phyloP scores from a whole-genome alignment of 2,113 vertebrate species.

The Lates calcarifer region DNA sequence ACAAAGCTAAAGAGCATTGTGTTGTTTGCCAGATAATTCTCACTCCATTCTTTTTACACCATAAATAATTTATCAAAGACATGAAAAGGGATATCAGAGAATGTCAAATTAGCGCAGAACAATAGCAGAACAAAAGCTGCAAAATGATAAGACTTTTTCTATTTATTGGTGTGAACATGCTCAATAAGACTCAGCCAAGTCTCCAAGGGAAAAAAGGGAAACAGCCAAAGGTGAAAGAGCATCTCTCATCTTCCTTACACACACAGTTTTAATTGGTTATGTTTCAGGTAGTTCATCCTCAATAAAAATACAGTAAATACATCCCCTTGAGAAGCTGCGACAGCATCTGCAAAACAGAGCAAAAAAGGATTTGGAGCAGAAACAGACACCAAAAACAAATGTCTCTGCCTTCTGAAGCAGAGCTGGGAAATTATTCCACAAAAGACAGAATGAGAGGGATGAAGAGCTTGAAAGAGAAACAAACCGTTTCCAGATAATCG shows the following conservation, averaged over 20 bases:
- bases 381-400: slow-evolving; percentile 64
- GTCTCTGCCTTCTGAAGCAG: slow-evolving; percentile 39
- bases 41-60: slow-evolving; percentile 27
- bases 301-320: slow-evolving; percentile 49
- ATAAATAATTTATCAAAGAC: slow-evolving; percentile 57
- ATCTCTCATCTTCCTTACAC: slow-evolving; percentile 36
- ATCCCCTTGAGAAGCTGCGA: slow-evolving; percentile 30
- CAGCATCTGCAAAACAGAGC: slow-evolving; percentile 50
- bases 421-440: slow-evolving; percentile 55
- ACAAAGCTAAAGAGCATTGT: slow-evolving; percentile 42
- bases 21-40: slow-evolving; percentile 39
- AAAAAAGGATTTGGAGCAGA: slow-evolving; percentile 59
- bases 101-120: slow-evolving; percentile 50
- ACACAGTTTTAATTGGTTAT: slow-evolving; percentile 69
- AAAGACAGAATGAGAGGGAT: slow-evolving; percentile 42
- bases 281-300: slow-evolving; percentile 56
- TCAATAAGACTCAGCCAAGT: slow-evolving; percentile 20
- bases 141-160: slow-evolving; percentile 36
- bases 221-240: slow-evolving; percentile 51
- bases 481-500: slow-evolving; percentile 66
- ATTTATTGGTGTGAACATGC: slow-evolving; percentile 19
- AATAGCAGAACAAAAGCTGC: slow-evolving; percentile 39
- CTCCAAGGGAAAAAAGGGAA: slow-evolving; percentile 9
- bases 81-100: slow-evolving; percentile 38
- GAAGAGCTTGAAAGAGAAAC: slow-evolving; percentile 53